These are phyloP conservation scores for Halocynthia roretzi DNA, from an alignment of 23 tunicate species.

Conservation along the genomic window DNA sequence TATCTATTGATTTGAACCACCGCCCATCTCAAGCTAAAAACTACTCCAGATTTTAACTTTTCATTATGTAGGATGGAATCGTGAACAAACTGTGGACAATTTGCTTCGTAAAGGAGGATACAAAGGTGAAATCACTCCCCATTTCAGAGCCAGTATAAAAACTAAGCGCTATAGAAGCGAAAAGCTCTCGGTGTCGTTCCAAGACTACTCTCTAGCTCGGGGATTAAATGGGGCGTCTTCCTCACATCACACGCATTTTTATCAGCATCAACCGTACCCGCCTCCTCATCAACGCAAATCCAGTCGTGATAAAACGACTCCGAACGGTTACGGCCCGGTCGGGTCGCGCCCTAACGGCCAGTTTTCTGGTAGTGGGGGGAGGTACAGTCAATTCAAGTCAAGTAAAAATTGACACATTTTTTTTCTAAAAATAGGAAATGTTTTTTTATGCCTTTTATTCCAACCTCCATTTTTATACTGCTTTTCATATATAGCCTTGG, in stretches of 20 bases:
- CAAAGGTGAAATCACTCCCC: slow-evolving; percentile 36
- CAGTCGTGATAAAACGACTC: slow-evolving; percentile 13
- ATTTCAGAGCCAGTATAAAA: slow-evolving; percentile 38
- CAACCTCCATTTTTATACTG: slow-evolving; percentile 5
- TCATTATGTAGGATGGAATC: slow-evolving; percentile 65
- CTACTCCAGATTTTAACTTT: neutral
- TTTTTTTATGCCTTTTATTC: slow-evolving; percentile 10
- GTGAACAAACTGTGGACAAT: slow-evolving; percentile 64
- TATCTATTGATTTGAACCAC: neutral
- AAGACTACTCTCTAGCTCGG: slow-evolving; percentile 41
- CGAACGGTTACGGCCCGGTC: neutral
- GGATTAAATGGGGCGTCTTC: slow-evolving; percentile 14
- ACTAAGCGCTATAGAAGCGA: slow-evolving; percentile 63
- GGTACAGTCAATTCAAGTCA: slow-evolving; percentile 1
- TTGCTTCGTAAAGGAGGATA: slow-evolving; percentile 92
- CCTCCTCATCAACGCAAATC: slow-evolving; percentile 26
- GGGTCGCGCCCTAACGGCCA: slow-evolving; percentile 7
- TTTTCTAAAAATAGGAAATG: neutral
- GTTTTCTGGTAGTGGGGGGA: neutral
- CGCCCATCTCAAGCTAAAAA: neutral
- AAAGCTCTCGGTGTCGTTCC: slow-evolving; percentile 68
- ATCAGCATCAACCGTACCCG: slow-evolving; percentile 16
- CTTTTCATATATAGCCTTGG: slow-evolving; percentile 7
- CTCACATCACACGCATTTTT: neutral
- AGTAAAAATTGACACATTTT: neutral